Conservation (phyloP, 2,113 vertebrate species). For the Tragelaphus imberbis region DNA sequence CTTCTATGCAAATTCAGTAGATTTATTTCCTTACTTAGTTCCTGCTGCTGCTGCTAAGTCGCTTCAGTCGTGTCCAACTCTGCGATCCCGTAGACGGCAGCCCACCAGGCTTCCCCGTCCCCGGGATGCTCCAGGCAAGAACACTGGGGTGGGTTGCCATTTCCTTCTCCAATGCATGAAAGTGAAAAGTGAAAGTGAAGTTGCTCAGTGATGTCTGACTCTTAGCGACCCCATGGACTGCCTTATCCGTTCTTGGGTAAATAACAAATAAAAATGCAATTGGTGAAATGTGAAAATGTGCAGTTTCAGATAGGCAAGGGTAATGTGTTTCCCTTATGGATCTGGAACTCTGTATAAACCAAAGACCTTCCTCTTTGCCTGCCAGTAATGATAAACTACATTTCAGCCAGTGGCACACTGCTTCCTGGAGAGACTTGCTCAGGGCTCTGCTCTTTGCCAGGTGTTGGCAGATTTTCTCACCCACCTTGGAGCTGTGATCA, state of each 20-base stretch:
- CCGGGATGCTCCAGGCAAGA: no score
- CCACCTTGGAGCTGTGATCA: background rate
- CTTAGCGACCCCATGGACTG: no score
- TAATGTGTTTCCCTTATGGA: background rate
- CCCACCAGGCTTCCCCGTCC: no score
- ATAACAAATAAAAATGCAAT: background rate
- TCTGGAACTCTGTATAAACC: background rate
- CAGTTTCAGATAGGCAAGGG: background rate
- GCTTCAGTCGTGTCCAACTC: no score
- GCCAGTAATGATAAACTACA: background rate
- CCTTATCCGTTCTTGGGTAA: background rate
- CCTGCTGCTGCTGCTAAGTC: no score
- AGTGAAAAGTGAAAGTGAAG: no score
- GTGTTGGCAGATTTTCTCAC: background rate
- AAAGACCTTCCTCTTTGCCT: background rate
- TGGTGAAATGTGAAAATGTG: background rate
- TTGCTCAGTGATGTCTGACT: no score
- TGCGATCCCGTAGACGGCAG: no score
- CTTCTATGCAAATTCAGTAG: background rate
- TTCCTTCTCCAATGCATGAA: no score
- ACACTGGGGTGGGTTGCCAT: no score
- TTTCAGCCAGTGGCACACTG: background rate
- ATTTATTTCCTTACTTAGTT: background rate
- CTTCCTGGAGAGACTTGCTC: background rate
- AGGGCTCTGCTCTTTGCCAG: no score